Evolutionary conservation across 2,797 vertebrate genomes (phyloP).

Genomic region (Adelosebastes latens): DNA sequence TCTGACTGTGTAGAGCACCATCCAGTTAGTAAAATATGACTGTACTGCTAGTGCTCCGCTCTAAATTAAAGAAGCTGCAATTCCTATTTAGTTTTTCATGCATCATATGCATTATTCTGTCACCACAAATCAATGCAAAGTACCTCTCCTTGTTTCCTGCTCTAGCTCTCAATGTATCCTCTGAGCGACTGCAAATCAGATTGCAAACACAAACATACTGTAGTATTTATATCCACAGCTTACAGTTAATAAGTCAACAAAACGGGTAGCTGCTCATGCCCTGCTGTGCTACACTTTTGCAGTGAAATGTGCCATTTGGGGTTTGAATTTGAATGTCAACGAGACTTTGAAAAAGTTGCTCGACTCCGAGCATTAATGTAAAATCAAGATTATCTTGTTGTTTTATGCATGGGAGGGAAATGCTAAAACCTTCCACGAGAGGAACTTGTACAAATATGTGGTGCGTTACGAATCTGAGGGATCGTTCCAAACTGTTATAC

Average conservation of each 20-base stretch:
- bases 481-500: slow-evolving; percentile 50
- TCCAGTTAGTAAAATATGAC: slow-evolving; percentile 5
- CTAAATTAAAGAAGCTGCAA: neutral
- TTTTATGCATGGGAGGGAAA: slow-evolving; percentile 27
- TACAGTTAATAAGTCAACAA: slow-evolving; percentile 39
- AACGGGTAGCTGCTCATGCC: slow-evolving; percentile 4
- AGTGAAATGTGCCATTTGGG: slow-evolving; percentile 10
- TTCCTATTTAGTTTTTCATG: slow-evolving; percentile 1
- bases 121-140: slow-evolving; percentile 31
- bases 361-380: neutral
- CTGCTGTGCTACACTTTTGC: slow-evolving; percentile 18
- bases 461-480: neutral
- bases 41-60: neutral
- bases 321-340: slow-evolving; percentile 36
- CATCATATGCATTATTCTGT: slow-evolving; percentile 14
- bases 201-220: slow-evolving; percentile 32
- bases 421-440: slow-evolving; percentile 19
- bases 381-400: slow-evolving; percentile 28
- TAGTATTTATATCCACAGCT: slow-evolving; percentile 41
- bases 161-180: slow-evolving; percentile 10
- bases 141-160: slow-evolving; percentile 12
- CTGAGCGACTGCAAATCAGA: slow-evolving; percentile 21
- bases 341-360: slow-evolving; percentile 26
- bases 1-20: neutral
- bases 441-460: slow-evolving; percentile 11